These are phyloP conservation scores for Ceratosolen fusciceps DNA, from an alignment of 1,140 invertebrate species.

Conservation along the genomic window DNA sequence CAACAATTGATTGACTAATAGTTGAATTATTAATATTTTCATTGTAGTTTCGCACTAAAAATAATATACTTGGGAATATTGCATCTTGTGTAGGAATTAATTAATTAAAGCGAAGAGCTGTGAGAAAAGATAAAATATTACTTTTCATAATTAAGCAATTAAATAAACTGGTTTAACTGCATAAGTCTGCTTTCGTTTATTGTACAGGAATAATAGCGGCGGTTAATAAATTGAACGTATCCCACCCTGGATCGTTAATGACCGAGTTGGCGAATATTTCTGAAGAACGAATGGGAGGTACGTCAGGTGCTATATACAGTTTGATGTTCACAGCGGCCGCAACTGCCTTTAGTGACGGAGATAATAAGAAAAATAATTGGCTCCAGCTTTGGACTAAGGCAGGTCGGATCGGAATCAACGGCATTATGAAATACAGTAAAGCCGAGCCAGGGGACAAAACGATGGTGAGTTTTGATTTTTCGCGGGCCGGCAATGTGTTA, in stretches of 20 bases:
- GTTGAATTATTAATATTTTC: too few relatives aligned
- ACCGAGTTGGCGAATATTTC: constrained; percentile 74
- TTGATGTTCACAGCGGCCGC: constrained; percentile 79
- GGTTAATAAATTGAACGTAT: constrained; percentile 60
- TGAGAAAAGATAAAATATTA: too few relatives aligned
- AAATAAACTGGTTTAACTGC: too few relatives aligned
- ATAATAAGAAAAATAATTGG: constrained; percentile 51
- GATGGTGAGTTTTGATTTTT: constrained; percentile 73
- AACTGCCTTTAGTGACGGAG: constrained; percentile 59
- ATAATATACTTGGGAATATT: too few relatives aligned
- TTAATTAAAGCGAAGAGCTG: too few relatives aligned
- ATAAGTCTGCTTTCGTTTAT: not conserved
- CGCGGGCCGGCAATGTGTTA: too few relatives aligned
- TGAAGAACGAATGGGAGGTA: constrained; percentile 79
- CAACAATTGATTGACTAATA: too few relatives aligned
- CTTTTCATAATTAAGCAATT: too few relatives aligned
- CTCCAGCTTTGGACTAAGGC: constrained; percentile 69
- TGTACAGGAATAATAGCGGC: constrained; percentile 66
- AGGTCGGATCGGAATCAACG: constrained; percentile 72
- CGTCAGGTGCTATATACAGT: constrained; percentile 81
- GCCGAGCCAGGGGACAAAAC: constrained; percentile 83
- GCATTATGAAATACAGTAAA: constrained; percentile 80
- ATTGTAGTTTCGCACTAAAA: too few relatives aligned
- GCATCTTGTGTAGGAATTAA: too few relatives aligned
- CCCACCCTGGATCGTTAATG: constrained; percentile 70